Base-by-base conservation (phyloP, 2,797 vertebrate genomes). In the Pitangus sulphuratus region DNA sequence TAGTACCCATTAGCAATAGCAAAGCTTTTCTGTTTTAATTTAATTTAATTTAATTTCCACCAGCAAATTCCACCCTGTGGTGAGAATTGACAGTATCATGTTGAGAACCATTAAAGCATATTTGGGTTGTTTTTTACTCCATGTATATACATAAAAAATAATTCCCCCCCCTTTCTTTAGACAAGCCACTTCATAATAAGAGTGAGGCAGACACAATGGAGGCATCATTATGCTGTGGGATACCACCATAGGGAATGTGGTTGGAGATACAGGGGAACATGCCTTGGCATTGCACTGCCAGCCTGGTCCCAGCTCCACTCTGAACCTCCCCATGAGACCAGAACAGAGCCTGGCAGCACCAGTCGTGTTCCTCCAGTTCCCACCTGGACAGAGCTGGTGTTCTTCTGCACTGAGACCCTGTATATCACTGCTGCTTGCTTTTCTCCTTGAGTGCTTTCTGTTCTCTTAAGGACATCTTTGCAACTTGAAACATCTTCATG, bases 81-180 rank as follows among this genome's bases (percentile, higher is more conserved):
- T 95, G 93, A 91, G 92, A 93, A 96, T 56, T 96, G 95, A 96
- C 95, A 94, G 84, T 89, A 94, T 92, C 95, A 48, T 61, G 90
- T 93, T 89, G 95, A 92, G 95, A 96, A 89, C 89, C 93, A 96
- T 91, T 95, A 95, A 89, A 92, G 92, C n/a, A n/a, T 92, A 87
- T 81, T 89, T 95, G 82, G 79, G 87, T 81, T 91, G 81, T 9
- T 96, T 96, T 94, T 87, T 75, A 74, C 39, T 65, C 42, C 48
- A 8, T 89, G 68, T 66, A 56, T 62, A 70, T 21, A 62, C 37
- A n/a, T 3, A 66, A 45, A 90, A 82, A n/a, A 3, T 24, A 24
- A 24, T 47, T 37, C 12, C 94, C 72, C 84, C 78, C 68, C 87
- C 89, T 90, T 85, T 87, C 64, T 72, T 77, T 62, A 60, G 48